Percentiles rank a stretch among this genome's conserved stretches.
These are phyloP conservation scores for Drosophila tani DNA, from an alignment of 1,140 invertebrate species.

Conservation along the genomic window DNA sequence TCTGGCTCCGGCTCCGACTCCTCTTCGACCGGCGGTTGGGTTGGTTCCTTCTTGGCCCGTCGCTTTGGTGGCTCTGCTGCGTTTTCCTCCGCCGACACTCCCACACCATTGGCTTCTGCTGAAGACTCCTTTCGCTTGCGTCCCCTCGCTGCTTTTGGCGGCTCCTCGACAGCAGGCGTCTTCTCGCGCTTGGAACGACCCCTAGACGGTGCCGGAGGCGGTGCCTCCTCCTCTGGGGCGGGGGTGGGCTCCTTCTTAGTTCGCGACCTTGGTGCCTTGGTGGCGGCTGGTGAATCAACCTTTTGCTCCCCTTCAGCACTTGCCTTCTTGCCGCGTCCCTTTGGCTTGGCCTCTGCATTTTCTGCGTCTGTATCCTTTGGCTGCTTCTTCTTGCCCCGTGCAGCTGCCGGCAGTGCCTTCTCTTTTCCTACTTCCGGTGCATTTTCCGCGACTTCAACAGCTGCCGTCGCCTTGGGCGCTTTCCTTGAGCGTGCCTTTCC, in stretches of 20 bases:
- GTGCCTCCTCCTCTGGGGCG: slow-evolving; percentile 30
- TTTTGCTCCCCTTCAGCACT: slow-evolving; percentile 20
- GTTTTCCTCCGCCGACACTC: slow-evolving; percentile 1
- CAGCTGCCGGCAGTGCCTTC: slow-evolving; percentile 22
- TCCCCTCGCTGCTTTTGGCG: slow-evolving; percentile 71
- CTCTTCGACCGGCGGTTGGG: not conserved
- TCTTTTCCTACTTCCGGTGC: slow-evolving; percentile 8
- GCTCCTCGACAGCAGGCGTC: slow-evolving; percentile 8
- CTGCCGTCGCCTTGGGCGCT: slow-evolving; percentile 7
- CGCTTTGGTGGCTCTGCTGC: slow-evolving; percentile 24
- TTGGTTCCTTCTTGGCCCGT: slow-evolving; percentile 28
- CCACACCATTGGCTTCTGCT: not conserved
- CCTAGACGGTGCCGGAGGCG: slow-evolving; percentile 15
- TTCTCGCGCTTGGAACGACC: slow-evolving; percentile 26
- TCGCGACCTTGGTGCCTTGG: slow-evolving; percentile 17
- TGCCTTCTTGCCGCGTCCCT: slow-evolving; percentile 56
- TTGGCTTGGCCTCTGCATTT: slow-evolving; percentile 29
- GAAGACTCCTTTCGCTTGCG: slow-evolving; percentile 55
- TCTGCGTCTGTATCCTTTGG: slow-evolving; percentile 14
- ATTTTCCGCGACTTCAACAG: slow-evolving; percentile 12
- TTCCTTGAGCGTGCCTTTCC: slow-evolving; percentile 55
- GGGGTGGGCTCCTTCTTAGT: slow-evolving; percentile 43
- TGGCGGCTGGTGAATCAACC: slow-evolving; percentile 25
- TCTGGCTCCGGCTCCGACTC: slow-evolving; percentile 2
- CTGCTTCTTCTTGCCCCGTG: slow-evolving; percentile 49